Percentiles rank a stretch among this genome's conserved stretches.
Evolutionary conservation across 1,140 invertebrate genomes (phyloP).

Genomic region (Atta colombica): DNA sequence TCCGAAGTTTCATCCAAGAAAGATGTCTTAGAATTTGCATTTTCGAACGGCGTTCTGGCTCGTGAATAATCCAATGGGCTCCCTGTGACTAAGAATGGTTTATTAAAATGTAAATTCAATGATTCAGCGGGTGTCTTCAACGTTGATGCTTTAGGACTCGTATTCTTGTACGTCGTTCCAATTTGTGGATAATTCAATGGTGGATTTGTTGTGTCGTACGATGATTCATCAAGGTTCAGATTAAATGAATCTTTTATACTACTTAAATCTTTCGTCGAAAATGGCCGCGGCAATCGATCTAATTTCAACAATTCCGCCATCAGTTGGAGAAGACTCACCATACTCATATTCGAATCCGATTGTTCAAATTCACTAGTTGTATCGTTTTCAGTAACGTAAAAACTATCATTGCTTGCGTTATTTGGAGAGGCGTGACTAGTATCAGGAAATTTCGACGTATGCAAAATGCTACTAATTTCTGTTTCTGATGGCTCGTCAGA

Average conservation of each 20-base stretch:
- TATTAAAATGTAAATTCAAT: background rate
- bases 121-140: background rate
- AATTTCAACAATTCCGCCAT: slow-evolving; percentile 78
- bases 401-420: background rate
- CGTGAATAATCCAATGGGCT: background rate
- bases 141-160: background rate
- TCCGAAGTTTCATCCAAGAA: background rate
- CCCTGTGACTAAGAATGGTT: background rate
- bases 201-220: background rate
- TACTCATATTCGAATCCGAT: slow-evolving; percentile 10
- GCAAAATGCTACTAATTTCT: background rate
- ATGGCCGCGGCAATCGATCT: slow-evolving; percentile 79
- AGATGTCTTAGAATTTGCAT: background rate
- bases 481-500: slow-evolving; percentile 61
- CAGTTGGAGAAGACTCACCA: slow-evolving; percentile 67
- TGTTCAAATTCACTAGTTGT: background rate
- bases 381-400: background rate
- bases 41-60: background rate
- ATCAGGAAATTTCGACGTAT: background rate
- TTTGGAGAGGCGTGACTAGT: background rate
- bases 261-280: slow-evolving; percentile 34
- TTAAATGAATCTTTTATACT: background rate
- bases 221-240: background rate
- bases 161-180: background rate
- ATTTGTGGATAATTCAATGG: background rate